A percentile compares a stretch with the other conserved stretches of the same genome.
Conservation (phyloP, 2,797 vertebrate genomes). For the Telmatherina bonti region DNA sequence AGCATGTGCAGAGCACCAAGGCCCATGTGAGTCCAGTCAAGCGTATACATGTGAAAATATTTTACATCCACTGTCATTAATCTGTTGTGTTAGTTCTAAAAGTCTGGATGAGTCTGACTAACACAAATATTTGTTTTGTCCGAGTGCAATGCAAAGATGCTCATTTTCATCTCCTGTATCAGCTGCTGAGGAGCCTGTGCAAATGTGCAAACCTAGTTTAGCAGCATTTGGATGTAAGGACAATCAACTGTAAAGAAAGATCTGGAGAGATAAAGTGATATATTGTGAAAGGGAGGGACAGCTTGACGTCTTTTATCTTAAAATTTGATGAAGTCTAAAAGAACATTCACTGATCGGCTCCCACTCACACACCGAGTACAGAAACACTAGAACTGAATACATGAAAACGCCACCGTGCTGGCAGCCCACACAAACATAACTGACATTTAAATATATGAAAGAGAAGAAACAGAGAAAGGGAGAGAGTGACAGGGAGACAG, state of each 20-base stretch:
- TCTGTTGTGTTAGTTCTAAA: too few relatives aligned
- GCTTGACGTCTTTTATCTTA: conserved; percentile 55
- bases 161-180: conserved; percentile 13
- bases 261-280: conserved; percentile 35
- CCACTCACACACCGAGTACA: conserved; percentile 56
- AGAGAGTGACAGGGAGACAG: conserved; percentile 49
- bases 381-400: conserved; percentile 61
- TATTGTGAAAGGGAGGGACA: conserved; percentile 23
- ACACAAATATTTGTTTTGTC: not conserved
- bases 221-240: conserved; percentile 19
- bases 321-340: conserved; percentile 62
- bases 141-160: not conserved
- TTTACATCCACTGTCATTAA: too few relatives aligned
- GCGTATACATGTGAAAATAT: too few relatives aligned
- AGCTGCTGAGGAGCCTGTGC: conserved; percentile 23
- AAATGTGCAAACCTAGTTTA: conserved; percentile 31
- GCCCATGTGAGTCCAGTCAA: too few relatives aligned
- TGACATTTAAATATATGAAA: conserved; percentile 78
- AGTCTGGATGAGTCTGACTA: not conserved
- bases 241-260: conserved; percentile 31
- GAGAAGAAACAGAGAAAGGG: conserved; percentile 63
- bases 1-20: too few relatives aligned
- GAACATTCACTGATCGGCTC: conserved; percentile 65
- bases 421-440: conserved; percentile 77
- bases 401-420: conserved; percentile 62